A percentile compares a stretch with the other conserved stretches of the same genome.
These are phyloP conservation scores for Xiphorhynchus erythropygius DNA, from an alignment of 2,797 vertebrate genomes.

Conservation along the genomic window DNA sequence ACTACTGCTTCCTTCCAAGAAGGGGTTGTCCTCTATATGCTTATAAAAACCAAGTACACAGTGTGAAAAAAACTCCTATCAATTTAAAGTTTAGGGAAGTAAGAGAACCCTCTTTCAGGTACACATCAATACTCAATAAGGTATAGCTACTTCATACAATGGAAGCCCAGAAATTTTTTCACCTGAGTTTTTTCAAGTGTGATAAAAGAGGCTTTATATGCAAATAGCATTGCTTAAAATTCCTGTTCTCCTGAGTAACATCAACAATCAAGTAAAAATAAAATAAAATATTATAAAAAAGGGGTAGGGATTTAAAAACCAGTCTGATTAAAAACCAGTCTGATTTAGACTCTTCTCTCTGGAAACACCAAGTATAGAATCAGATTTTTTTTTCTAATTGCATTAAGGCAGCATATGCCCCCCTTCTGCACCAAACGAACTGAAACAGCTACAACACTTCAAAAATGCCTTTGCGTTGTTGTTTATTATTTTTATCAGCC, in stretches of 20 bases:
- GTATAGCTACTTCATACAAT: neutral
- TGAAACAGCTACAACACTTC: neutral
- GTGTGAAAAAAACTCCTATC: neutral
- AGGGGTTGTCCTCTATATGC: neutral
- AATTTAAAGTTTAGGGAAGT: neutral
- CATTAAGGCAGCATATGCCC: neutral
- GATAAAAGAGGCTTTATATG: neutral
- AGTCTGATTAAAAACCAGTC: neutral
- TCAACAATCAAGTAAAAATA: neutral
- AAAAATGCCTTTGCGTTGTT: neutral
- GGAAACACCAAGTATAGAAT: neutral
- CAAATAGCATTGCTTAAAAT: neutral
- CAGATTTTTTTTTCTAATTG: neutral
- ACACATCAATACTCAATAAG: neutral
- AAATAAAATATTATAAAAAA: neutral
- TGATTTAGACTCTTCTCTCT: neutral
- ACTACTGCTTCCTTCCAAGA: neutral
- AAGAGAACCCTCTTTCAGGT: neutral
- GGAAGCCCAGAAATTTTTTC: neutral
- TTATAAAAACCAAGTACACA: neutral
- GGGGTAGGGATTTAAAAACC: accelerated
- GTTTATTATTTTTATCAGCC: neutral
- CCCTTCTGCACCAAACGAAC: neutral
- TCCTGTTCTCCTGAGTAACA: neutral
- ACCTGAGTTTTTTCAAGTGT: neutral